Conservation (phyloP, 2,113 vertebrate genomes). For the Prinia subflava region DNA sequence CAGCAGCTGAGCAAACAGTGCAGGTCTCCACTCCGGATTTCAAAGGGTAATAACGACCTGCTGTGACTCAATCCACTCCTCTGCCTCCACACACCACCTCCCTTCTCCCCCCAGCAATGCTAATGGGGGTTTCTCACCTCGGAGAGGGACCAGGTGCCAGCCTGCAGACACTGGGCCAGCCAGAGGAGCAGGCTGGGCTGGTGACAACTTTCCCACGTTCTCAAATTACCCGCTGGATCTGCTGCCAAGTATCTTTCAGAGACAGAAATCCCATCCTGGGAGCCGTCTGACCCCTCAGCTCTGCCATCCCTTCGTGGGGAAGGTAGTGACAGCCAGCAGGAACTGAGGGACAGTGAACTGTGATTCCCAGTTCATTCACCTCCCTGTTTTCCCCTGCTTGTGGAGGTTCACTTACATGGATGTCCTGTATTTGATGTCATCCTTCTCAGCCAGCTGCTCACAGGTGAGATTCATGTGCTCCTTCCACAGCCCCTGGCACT, state of each 20-base stretch:
- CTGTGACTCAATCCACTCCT: not conserved
- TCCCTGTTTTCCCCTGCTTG: not conserved
- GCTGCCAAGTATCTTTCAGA: constrained; percentile 15
- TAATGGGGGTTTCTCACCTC: constrained; percentile 28
- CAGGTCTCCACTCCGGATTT: not conserved
- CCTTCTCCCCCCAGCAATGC: not conserved
- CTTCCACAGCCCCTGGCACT: constrained; percentile 95
- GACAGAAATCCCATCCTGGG: constrained; percentile 1
- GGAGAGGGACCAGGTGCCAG: not conserved
- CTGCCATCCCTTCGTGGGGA: not conserved
- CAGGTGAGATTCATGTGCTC: constrained; percentile 91
- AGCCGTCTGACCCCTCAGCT: not conserved
- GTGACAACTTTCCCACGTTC: constrained; percentile 33
- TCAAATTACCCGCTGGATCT: not conserved
- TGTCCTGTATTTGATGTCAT: constrained; percentile 92
- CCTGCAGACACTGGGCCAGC: constrained; percentile 4
- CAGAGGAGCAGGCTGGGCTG: constrained; percentile 35
- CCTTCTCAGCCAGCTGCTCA: constrained; percentile 88
- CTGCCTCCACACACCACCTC: not conserved
- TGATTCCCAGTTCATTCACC: not conserved
- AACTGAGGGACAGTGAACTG: rapidly evolving
- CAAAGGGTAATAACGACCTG: not conserved
- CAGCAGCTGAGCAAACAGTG: not conserved
- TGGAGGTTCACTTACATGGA: constrained; percentile 82
- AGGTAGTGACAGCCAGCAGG: not conserved